A percentile compares a stretch with the other conserved stretches of the same genome.
Conservation (phyloP, 2,888 invertebrate genomes). For the Atherix ibis region DNA sequence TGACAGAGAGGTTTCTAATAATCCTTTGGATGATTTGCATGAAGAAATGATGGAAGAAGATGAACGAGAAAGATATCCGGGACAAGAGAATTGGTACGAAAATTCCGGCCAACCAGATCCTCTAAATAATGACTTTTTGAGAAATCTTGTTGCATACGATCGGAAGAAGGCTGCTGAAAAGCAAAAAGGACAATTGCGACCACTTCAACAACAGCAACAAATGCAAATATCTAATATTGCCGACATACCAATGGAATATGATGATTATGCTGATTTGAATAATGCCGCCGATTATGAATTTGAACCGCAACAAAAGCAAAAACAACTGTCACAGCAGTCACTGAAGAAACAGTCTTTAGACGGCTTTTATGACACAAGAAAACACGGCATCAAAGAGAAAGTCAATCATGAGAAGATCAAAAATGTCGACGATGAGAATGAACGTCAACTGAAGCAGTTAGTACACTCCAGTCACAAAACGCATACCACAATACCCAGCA, state of each 20-base stretch:
- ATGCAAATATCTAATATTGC: too few relatives aligned
- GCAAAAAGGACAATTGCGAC: slow-evolving; percentile 18
- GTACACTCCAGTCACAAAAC: slow-evolving; percentile 37
- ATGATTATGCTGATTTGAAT: slow-evolving; percentile 28
- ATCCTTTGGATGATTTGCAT: slow-evolving; percentile 38
- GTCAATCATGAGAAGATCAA: slow-evolving; percentile 4
- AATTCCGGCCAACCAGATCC: slow-evolving; percentile 32
- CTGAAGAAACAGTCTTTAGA: too few relatives aligned
- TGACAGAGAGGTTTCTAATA: slow-evolving; percentile 25
- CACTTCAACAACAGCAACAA: slow-evolving; percentile 35
- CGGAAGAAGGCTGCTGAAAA: slow-evolving; percentile 37
- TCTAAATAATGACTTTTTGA: slow-evolving; percentile 32
- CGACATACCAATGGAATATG: slow-evolving; percentile 35
- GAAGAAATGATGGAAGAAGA: slow-evolving; percentile 45
- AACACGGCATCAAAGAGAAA: background rate
- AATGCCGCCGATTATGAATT: slow-evolving; percentile 13
- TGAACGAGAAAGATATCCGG: slow-evolving; percentile 36
- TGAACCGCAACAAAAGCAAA: slow-evolving; percentile 12
- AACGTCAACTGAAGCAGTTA: slow-evolving; percentile 45
- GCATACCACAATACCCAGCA: too few relatives aligned
- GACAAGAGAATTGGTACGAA: slow-evolving; percentile 53
- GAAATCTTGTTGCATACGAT: slow-evolving; percentile 49
- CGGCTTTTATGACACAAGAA: slow-evolving; percentile 11
- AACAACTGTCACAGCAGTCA: slow-evolving; percentile 10
- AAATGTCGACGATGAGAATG: slow-evolving; percentile 46